Evolutionary conservation across 2,797 vertebrate species (phyloP), one percentile per base, ranked within the genome.

Genomic region (Oophaga sylvatica): DNA sequence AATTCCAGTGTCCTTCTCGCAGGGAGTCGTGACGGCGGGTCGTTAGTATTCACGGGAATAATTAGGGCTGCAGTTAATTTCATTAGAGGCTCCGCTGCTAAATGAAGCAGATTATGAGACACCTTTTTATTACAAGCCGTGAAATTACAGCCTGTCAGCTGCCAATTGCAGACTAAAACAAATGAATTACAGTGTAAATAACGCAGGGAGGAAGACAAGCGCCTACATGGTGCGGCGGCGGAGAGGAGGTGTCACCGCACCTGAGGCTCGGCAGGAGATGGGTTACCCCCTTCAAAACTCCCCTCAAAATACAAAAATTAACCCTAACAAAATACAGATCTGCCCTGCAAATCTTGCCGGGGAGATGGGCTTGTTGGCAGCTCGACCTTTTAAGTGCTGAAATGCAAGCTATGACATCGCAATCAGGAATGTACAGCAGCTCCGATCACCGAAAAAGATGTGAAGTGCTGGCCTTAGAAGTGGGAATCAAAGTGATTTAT

Each of bases 81-180:
- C 97, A 99, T 99, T 98, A 99, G 98, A 98, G 97, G 97, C 97
- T 96, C 96, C 96, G 96, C 97, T 98, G 97, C 97, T 99, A 98
- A 99, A 99, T 98, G 97, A 98, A 98, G 97, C 97, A 97, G 97
- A 98, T 98, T 99, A 99, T 97, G 97, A 98, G 97, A 98, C 97
- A 98, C 98, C 97, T 99, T 99, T 89, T 99, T 99, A 99, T 96
- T 98, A 97, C 97, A 93, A 95, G 97, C 97, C 97, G 97, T 99
- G 97, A 99, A 99, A 99, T 99, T 98, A 98, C 97, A 98, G 97
- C 98, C 97, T 97, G 97, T 96, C 96, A 96, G 95, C 97, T 96
- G 97, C 97, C 97, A 97, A 95, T 96, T 96, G 96, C 94, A 94
- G 94, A 93, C 95, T 95, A 95, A 95, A 94, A 94, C 96, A 97